phyloP scores from a whole-genome alignment of 2,113 vertebrate genomes.

The Budorcas taxicolor region DNA sequence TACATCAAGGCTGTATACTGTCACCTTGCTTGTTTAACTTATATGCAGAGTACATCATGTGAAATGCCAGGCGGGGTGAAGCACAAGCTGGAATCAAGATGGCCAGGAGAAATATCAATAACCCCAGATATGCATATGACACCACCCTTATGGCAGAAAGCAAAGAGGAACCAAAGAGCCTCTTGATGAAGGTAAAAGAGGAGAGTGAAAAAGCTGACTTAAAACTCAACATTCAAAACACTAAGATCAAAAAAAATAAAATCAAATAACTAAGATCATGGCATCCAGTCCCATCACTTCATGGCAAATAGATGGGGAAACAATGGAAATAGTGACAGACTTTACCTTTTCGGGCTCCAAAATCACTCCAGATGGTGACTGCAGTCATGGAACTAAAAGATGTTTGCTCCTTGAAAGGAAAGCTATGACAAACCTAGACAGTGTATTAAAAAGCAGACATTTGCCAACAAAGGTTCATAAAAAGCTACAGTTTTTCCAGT shows the following conservation, averaged over 20 bases:
- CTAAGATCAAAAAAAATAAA: neutral
- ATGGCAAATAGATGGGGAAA: neutral
- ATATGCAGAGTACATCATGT: neutral
- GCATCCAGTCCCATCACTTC: neutral
- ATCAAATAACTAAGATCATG: neutral
- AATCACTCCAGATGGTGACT: neutral
- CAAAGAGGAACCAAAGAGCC: neutral
- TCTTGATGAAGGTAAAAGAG: neutral
- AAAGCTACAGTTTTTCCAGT: neutral
- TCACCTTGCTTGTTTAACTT: neutral
- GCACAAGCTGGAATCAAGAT: neutral
- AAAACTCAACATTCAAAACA: neutral
- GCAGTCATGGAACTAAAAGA: neutral
- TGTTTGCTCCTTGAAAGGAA: neutral
- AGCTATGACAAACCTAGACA: neutral
- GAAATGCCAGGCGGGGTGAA: neutral
- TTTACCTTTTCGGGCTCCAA: neutral
- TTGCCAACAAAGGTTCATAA: neutral
- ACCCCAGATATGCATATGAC: neutral
- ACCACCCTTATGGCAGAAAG: neutral
- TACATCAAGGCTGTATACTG: neutral
- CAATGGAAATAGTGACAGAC: neutral
- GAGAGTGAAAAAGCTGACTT: neutral
- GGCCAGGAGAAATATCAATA: neutral
- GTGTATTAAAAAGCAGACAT: neutral